These are phyloP conservation scores for Pelodytes ibericus DNA, from an alignment of 2,797 vertebrate species.

Conservation along the genomic window DNA sequence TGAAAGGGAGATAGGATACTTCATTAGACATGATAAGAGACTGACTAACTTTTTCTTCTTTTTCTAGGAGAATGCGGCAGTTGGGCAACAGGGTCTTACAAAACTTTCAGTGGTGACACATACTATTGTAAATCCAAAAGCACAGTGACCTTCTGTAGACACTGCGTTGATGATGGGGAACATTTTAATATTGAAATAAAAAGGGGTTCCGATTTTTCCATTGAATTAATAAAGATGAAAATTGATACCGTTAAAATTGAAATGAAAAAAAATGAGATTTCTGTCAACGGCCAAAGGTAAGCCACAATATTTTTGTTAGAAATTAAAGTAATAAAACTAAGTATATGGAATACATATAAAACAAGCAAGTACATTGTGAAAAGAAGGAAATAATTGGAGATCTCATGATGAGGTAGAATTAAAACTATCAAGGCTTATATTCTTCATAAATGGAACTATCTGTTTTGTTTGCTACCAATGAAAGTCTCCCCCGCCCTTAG, in stretches of 20 bases:
- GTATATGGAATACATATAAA: too few relatives aligned
- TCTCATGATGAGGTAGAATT: too few relatives aligned
- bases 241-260: conserved; percentile 73
- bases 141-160: conserved; percentile 61
- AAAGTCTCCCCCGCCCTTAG: too few relatives aligned
- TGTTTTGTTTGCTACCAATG: too few relatives aligned
- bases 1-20: too few relatives aligned
- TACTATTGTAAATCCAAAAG: conserved; percentile 74
- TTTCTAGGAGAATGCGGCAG: conserved; percentile 72
- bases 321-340: too few relatives aligned
- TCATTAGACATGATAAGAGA: too few relatives aligned
- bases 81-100: conserved; percentile 71
- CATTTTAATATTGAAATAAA: conserved; percentile 70
- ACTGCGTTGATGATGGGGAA: conserved; percentile 72
- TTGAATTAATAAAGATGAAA: conserved; percentile 67
- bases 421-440: too few relatives aligned
- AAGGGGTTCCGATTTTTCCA: conserved; percentile 61
- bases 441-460: too few relatives aligned
- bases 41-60: not conserved
- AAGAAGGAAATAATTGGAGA: too few relatives aligned
- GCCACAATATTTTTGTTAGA: too few relatives aligned
- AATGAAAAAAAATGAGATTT: conserved; percentile 62
- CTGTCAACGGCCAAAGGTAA: conserved; percentile 73
- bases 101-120: conserved; percentile 63
- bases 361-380: too few relatives aligned